Evolutionary conservation across 2,113 vertebrate species (phyloP).

Genomic region (Scopus umbretta): DNA sequence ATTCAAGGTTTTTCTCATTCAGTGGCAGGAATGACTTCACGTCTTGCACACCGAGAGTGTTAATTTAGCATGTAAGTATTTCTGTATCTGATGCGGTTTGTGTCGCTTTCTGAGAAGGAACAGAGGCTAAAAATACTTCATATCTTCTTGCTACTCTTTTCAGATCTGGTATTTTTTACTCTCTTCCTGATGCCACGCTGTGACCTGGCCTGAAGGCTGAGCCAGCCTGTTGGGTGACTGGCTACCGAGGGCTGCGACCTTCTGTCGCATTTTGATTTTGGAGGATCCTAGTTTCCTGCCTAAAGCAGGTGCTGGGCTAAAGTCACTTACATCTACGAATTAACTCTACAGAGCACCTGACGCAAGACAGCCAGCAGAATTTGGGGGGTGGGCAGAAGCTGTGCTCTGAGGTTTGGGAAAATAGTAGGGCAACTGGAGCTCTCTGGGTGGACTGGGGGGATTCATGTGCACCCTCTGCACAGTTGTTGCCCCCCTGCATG

Average conservation of each 20-base stretch:
- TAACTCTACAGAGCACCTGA: neutral
- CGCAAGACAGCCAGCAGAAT: neutral
- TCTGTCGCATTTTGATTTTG: neutral
- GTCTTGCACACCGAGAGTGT: conserved; percentile 26
- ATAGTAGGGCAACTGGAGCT: neutral
- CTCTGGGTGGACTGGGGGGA: neutral
- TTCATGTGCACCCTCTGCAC: neutral
- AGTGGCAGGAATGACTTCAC: neutral
- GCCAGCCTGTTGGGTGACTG: neutral
- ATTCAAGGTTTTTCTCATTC: neutral
- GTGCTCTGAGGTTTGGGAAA: neutral
- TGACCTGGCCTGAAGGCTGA: conserved; percentile 22
- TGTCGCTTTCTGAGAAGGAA: neutral
- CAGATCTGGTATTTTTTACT: neutral
- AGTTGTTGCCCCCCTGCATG: accelerated
- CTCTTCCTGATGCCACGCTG: neutral
- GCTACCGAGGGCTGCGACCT: neutral
- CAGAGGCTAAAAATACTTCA: neutral
- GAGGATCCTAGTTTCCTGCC: neutral
- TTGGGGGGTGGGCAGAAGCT: neutral
- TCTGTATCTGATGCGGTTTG: neutral
- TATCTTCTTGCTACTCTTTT: neutral
- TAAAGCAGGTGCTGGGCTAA: neutral
- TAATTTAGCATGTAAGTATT: neutral
- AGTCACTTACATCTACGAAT: neutral